phyloP scores from a whole-genome alignment of 2,888 invertebrate species.

The Aleiodes alternator region DNA sequence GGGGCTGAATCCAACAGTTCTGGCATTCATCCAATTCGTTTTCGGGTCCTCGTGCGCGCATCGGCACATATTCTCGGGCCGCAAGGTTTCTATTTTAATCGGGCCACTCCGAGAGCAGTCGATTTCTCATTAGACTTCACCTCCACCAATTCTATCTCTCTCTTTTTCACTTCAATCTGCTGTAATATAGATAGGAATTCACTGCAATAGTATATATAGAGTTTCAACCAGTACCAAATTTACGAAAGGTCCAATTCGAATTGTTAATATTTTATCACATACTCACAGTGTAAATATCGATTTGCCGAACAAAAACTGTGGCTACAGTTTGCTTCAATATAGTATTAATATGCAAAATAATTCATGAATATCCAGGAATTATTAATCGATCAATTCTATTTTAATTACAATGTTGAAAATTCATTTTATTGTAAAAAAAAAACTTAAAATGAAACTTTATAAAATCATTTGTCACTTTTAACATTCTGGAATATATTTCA shows the following conservation, averaged over 20 bases:
- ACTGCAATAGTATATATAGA: constrained; percentile 35
- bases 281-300: constrained; percentile 15
- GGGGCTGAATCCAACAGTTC: constrained; percentile 37
- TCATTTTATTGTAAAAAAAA: no score
- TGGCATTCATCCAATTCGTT: constrained; percentile 63
- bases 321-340: not conserved
- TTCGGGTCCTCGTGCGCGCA: constrained; percentile 52
- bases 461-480: no score
- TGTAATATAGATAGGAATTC: constrained; percentile 11
- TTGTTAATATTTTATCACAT: constrained; percentile 35
- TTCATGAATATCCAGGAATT: not conserved
- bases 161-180: not conserved
- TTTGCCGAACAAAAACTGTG: not conserved
- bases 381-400: not conserved
- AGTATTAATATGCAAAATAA: not conserved
- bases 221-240: not conserved
- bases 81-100: constrained; percentile 63
- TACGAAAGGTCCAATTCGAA: constrained; percentile 1
- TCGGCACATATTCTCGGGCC: constrained; percentile 57
- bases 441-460: no score
- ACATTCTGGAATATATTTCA: no score
- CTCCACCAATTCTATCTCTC: not conserved
- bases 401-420: no score
- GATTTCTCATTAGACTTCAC: constrained; percentile 62
- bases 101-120: constrained; percentile 56